Conservation (phyloP, 2,888 invertebrate genomes). For the Coelopa pilipes region DNA sequence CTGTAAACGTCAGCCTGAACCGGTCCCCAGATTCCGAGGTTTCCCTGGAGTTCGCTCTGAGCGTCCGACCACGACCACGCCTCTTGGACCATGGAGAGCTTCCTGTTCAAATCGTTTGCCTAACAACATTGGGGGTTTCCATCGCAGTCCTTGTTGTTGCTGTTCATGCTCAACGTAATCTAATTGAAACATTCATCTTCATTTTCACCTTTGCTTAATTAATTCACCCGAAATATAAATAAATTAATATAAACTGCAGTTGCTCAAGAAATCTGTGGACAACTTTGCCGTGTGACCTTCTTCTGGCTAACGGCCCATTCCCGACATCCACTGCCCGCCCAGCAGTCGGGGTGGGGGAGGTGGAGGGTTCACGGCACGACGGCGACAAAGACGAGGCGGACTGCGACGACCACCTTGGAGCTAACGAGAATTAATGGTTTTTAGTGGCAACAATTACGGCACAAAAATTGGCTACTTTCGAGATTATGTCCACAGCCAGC, state of each 20-base stretch:
- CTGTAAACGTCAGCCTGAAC: too few relatives aligned
- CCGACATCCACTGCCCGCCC: neutral
- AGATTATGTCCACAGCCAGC: slow-evolving; percentile 11
- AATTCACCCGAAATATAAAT: slow-evolving; percentile 62
- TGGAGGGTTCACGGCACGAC: neutral
- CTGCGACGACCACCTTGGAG: slow-evolving; percentile 41
- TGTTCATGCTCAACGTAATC: slow-evolving; percentile 41
- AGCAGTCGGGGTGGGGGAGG: neutral
- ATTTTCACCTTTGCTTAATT: slow-evolving; percentile 65
- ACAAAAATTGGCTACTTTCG: slow-evolving; percentile 42
- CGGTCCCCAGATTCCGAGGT: too few relatives aligned
- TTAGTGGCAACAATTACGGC: slow-evolving; percentile 61
- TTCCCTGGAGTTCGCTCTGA: too few relatives aligned
- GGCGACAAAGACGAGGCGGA: neutral
- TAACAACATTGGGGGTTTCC: too few relatives aligned
- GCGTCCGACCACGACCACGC: too few relatives aligned
- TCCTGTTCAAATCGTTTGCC: too few relatives aligned
- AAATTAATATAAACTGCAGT: slow-evolving; percentile 61
- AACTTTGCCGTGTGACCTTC: slow-evolving; percentile 10
- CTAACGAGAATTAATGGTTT: slow-evolving; percentile 65
- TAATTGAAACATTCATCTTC: slow-evolving; percentile 67
- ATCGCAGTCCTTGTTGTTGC: too few relatives aligned
- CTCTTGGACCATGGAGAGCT: too few relatives aligned
- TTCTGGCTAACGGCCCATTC: neutral
- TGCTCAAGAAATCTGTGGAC: slow-evolving; percentile 34